Evolutionary conservation across 1,140 invertebrate species (phyloP).

Genomic region (Chlorops oryzae): DNA sequence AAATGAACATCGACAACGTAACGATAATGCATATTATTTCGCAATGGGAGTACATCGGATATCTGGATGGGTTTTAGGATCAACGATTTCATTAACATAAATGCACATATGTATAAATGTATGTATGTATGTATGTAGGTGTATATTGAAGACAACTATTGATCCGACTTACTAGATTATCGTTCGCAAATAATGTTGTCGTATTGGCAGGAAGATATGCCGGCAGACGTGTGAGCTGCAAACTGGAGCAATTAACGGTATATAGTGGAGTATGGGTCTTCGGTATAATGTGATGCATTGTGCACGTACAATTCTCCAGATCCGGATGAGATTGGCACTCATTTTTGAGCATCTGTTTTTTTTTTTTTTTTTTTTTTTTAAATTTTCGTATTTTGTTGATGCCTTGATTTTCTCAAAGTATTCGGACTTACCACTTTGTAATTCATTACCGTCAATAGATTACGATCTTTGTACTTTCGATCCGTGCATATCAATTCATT

Average conservation of each 20-base stretch:
- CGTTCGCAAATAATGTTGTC: conserved; percentile 31
- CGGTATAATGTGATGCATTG: conserved; percentile 34
- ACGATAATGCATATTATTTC: conserved; percentile 59
- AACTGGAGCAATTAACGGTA: conserved; percentile 39
- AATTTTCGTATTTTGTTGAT: neutral
- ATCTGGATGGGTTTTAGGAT: conserved; percentile 50
- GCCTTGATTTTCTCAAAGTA: neutral
- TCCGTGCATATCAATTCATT: conserved; percentile 50
- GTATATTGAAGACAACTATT: no score
- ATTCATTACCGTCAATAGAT: conserved; percentile 52
- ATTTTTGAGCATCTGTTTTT: conserved; percentile 23
- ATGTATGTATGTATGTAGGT: no score
- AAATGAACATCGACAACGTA: conserved; percentile 66
- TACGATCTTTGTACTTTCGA: conserved; percentile 49
- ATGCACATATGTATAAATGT: no score
- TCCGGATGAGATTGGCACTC: conserved; percentile 33
- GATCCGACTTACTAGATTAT: conserved; percentile 32
- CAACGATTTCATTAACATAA: neutral
- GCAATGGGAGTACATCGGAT: conserved; percentile 55
- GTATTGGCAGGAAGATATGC: conserved; percentile 38
- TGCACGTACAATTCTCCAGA: conserved; percentile 34
- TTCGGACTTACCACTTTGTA: conserved; percentile 50
- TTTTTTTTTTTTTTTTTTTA: neutral
- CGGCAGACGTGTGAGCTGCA: conserved; percentile 29
- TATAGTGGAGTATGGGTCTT: conserved; percentile 52